These are phyloP conservation scores for Geotrypetes seraphini DNA, from an alignment of 2,797 vertebrate genomes.

Conservation along the genomic window DNA sequence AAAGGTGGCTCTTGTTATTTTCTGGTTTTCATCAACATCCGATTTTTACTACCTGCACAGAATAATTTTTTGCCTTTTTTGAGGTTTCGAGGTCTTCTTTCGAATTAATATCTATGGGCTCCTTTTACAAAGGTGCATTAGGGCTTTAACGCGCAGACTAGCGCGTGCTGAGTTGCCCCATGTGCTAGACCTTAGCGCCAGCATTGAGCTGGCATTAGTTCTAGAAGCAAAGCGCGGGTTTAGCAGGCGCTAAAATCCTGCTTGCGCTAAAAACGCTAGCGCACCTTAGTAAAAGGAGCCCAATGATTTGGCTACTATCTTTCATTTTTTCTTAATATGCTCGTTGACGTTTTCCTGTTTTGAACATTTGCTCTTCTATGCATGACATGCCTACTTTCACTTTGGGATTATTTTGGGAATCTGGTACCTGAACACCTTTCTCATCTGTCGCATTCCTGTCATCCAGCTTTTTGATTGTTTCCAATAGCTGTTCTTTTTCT, in stretches of 20 bases:
- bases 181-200: too few relatives aligned
- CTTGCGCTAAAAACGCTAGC: too few relatives aligned
- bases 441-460: background rate
- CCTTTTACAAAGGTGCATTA: too few relatives aligned
- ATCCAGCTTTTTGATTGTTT: rapidly evolving
- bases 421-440: background rate
- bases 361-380: background rate
- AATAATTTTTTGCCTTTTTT: rapidly evolving
- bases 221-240: too few relatives aligned
- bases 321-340: background rate
- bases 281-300: too few relatives aligned
- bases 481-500: background rate
- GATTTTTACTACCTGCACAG: rapidly evolving
- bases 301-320: rapidly evolving
- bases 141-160: too few relatives aligned
- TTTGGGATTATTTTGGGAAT: background rate
- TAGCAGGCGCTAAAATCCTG: too few relatives aligned
- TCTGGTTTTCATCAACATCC: background rate
- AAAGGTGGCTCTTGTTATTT: background rate
- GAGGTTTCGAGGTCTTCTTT: rapidly evolving
- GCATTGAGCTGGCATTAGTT: too few relatives aligned
- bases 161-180: too few relatives aligned
- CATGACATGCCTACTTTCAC: background rate
- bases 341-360: background rate
- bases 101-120: rapidly evolving